Evolutionary conservation across 2,797 vertebrate genomes (phyloP), one percentile per base, ranked within the genome.

Genomic region (Ispidina picta): DNA sequence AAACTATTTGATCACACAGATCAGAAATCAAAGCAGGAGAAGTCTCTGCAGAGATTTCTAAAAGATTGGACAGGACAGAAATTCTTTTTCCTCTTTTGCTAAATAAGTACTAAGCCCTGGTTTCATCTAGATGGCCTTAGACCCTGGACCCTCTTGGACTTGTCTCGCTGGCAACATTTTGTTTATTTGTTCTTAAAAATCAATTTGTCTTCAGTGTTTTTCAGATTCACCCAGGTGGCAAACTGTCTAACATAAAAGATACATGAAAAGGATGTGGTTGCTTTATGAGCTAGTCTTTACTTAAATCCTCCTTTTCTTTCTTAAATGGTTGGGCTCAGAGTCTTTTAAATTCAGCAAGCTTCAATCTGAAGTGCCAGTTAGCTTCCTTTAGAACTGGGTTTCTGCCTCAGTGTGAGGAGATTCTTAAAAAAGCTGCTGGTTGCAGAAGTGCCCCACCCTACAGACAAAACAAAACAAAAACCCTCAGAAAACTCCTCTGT

Each of bases 341-440:
- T 71, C 81, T 96, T 85, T 85, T 94, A 89, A 95, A 95, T 88
- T 91, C 83, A 80, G 48, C 75, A 89, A n/a, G 69, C 68, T 93
- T 83, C 48, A 7, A 64, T n/a, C 31, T 86, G 51, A 70, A 84
- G 62, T 85, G 52, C 71, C 33, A 55, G 37, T 86, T 87, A 58
- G 54, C 63, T 89, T 91, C 33, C 29, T 91, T 76, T 85, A 86
- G 71, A 87, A 17, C 39, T 77, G 83, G 56, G 44, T 86, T 77
- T 88, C 58, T 91, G 31, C 52, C 89, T 93, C 35, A 29, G 25
- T 73, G 37, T 8, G 23, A 91, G 51, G 21, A 75, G 68, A 29
- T 86, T 65, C 52, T 88, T 82, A n/a, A 72, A 76, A 94, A 86
- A 93, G 55, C 78, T 91, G 17, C 39, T 64, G 70, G 54, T 86